Evolutionary conservation across 2,888 invertebrate genomes (phyloP), one percentile per base, ranked within the genome.

Genomic region (Napeogenes inachia): DNA sequence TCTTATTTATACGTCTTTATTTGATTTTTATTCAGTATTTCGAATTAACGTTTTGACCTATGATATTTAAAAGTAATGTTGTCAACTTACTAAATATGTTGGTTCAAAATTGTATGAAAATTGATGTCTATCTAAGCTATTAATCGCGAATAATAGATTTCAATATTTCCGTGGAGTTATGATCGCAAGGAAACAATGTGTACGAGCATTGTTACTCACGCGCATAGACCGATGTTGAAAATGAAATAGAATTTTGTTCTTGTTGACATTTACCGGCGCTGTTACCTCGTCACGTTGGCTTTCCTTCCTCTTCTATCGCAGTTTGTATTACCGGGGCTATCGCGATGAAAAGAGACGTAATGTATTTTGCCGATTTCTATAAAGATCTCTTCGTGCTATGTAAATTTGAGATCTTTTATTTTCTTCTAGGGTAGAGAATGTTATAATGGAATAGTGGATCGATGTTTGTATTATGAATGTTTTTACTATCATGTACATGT

Each of bases 331-430:
- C 63, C 62, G 59, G 65, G 65, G 69, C 64, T 70, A 70, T 69
- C 70, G 68, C 58, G 77, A 70, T 76, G 73, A 77, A 85, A 79
- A 80, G 80, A 75, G 80, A 85, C 70, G 75, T 72, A 74, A 73
- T 69, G 75, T 78, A 73, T 75, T 73, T 74, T 69, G 72, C 67
- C 64, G 71, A 77, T 76, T 76, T 73, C 75, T 69, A 73, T 71
- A 71, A 71, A 71, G 70, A 72, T 72, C 78, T 72, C 79, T 75
- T 81, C 77, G 79, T 78, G 82, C 77, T 82, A 84, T 85, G 85
- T 83, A 84, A 84, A 84, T 85, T 77, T 75, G 72, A 78, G 77
- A 81, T 78, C 79, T 84, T 84, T 84, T 85, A 83, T 86, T 84
- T 82, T 80, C 77, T 75, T 75, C 72, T 74, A 71, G 74, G 21